Evolutionary conservation across 2,797 vertebrate species (phyloP).

Genomic region (Poecilia picta): DNA sequence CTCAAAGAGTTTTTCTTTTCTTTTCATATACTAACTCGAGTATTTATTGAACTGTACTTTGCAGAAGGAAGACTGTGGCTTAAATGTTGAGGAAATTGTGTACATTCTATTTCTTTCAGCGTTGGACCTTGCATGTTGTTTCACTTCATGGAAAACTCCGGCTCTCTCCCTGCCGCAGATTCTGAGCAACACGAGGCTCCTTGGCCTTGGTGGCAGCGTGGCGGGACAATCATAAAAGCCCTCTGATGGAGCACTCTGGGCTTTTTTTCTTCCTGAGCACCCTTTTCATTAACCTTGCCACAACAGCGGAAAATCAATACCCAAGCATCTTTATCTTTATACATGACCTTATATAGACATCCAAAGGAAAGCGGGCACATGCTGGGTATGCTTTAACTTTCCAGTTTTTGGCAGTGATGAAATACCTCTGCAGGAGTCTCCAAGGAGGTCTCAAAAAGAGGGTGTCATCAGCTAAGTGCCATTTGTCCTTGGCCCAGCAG

Average conservation of each 20-base stretch:
- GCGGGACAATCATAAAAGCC: constrained; percentile 57
- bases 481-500: constrained; percentile 70
- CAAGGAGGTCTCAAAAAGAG: constrained; percentile 40
- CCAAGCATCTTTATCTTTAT: constrained; percentile 45
- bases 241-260: constrained; percentile 59
- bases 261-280: constrained; percentile 34
- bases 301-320: constrained; percentile 73
- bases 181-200: constrained; percentile 13
- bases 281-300: constrained; percentile 78
- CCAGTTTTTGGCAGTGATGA: constrained; percentile 47
- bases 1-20: constrained; percentile 30
- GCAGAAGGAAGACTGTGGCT: constrained; percentile 33
- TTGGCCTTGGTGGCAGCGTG: constrained; percentile 46
- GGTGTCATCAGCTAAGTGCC: constrained; percentile 78
- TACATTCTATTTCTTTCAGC: constrained; percentile 33
- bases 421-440: constrained; percentile 57
- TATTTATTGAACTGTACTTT: constrained; percentile 22
- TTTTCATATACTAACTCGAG: constrained; percentile 25
- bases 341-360: constrained; percentile 67
- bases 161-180: constrained; percentile 22
- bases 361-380: constrained; percentile 50
- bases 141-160: constrained; percentile 35
- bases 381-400: constrained; percentile 8
- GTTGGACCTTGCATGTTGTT: constrained; percentile 1
- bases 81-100: constrained; percentile 22